Percentiles rank a stretch among this genome's conserved stretches.
Evolutionary conservation across 2,797 vertebrate species (phyloP).

Genomic region (Alfaro cultratus): DNA sequence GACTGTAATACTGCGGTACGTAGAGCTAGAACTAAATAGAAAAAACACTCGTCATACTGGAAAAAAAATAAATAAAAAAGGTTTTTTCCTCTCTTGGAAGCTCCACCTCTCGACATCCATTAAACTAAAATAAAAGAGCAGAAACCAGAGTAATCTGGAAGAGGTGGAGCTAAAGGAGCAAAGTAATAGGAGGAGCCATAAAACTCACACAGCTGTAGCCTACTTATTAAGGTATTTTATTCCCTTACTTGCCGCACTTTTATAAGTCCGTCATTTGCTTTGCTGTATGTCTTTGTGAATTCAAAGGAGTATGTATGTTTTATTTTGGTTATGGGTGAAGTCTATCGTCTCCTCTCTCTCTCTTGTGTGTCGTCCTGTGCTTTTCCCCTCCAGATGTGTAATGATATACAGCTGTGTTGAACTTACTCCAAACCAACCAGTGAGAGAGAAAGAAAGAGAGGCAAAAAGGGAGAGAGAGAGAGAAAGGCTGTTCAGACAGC

Average conservation of each 20-base stretch:
- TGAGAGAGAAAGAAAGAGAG: conserved; percentile 29
- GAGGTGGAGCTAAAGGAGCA: conserved; percentile 55
- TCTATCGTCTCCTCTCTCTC: conserved; percentile 40
- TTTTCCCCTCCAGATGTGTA: conserved; percentile 80
- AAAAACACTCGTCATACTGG: conserved; percentile 74
- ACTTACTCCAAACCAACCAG: conserved; percentile 62
- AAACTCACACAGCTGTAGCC: conserved; percentile 2
- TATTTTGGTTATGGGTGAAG: conserved; percentile 22
- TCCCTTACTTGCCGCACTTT: not conserved
- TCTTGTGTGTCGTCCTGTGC: conserved; percentile 53
- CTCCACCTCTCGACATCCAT: conserved; percentile 45
- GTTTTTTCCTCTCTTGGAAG: conserved; percentile 56
- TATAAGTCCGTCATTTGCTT: not conserved
- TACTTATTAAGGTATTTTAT: conserved; percentile 7
- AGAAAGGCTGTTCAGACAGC: conserved; percentile 77
- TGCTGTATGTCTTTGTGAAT: not conserved
- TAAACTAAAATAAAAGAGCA: conserved; percentile 57
- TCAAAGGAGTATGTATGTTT: not conserved
- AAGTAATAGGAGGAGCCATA: conserved; percentile 46
- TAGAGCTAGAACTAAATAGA: conserved; percentile 43
- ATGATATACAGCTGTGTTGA: conserved; percentile 76
- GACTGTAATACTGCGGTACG: conserved; percentile 57
- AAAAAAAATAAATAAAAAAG: conserved; percentile 17
- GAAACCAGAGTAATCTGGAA: conserved; percentile 40
- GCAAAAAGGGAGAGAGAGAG: conserved; percentile 31